Conservation (phyloP, 2,888 invertebrate species). For the Galeopsomyia nigrocyanea region DNA sequence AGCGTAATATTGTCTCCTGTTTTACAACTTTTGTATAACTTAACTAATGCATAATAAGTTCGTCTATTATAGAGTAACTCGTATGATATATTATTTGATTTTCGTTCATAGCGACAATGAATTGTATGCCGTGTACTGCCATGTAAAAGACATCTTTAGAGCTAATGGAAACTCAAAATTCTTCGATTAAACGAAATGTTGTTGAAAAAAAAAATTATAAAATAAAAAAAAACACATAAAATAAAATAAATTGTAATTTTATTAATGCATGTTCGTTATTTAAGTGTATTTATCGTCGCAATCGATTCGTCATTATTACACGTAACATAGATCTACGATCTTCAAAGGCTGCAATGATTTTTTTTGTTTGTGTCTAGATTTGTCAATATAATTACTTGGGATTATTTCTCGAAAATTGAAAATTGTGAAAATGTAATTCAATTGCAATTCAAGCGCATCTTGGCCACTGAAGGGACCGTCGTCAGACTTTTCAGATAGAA, state of each 20-base stretch:
- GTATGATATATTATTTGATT: too few species aligned
- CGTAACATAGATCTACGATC: slow-evolving; percentile 6
- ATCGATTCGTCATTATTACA: slow-evolving; percentile 5
- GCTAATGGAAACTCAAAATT: slow-evolving; percentile 8
- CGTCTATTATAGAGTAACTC: too few species aligned
- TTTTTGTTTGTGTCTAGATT: slow-evolving; percentile 28
- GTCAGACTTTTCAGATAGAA: slow-evolving; percentile 14
- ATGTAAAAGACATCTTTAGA: slow-evolving; percentile 17
- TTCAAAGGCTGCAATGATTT: slow-evolving; percentile 28
- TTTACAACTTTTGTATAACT: too few species aligned
- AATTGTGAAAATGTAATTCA: slow-evolving; percentile 36
- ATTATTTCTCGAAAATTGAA: slow-evolving; percentile 16
- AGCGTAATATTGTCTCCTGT: neutral
- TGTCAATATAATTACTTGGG: neutral
- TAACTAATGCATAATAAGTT: too few species aligned
- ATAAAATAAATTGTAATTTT: slow-evolving; percentile 35
- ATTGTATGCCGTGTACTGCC: slow-evolving; percentile 1
- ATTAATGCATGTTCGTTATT: slow-evolving; percentile 36
- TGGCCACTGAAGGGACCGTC: slow-evolving; percentile 37
- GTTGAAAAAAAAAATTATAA: slow-evolving; percentile 19
- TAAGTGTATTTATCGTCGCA: slow-evolving; percentile 21
- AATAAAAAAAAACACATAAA: slow-evolving; percentile 17
- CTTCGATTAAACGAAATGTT: slow-evolving; percentile 24
- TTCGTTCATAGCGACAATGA: too few species aligned
- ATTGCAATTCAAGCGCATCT: slow-evolving; percentile 38